Percentiles rank a stretch among this genome's conserved stretches.
phyloP scores from a whole-genome alignment of 2,888 invertebrate species.

The Calameuta filiformis region DNA sequence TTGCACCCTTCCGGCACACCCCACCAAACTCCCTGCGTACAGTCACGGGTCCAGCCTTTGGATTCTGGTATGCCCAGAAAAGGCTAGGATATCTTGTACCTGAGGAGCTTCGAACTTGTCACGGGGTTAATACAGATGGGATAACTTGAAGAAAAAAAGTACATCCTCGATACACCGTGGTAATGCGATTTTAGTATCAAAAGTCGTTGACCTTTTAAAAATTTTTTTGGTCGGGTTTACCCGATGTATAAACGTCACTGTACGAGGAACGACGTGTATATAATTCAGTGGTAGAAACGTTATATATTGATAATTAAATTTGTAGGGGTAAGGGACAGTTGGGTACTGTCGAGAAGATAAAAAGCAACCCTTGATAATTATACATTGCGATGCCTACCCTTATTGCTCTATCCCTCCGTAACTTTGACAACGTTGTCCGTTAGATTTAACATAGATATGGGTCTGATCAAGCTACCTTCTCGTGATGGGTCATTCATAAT shows the following conservation, averaged over 20 bases:
- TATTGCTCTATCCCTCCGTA: neutral
- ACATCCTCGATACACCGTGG: neutral
- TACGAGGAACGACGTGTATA: too few species aligned
- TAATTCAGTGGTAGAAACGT: neutral
- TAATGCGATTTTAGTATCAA: neutral
- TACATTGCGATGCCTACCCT: neutral
- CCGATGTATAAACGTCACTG: too few species aligned
- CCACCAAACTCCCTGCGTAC: neutral
- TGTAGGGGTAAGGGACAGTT: neutral
- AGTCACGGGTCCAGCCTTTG: neutral
- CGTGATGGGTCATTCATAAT: constrained; percentile 28
- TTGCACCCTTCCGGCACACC: neutral
- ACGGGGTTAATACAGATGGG: neutral
- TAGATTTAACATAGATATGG: constrained; percentile 10
- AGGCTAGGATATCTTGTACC: neutral
- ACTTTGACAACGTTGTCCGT: neutral
- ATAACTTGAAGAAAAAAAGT: neutral
- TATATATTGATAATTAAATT: neutral
- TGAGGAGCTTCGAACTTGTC: neutral
- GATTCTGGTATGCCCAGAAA: neutral
- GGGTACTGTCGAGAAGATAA: neutral
- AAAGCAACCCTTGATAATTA: neutral
- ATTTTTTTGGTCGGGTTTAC: too few species aligned
- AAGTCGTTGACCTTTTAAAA: too few species aligned
- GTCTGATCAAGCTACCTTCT: constrained; percentile 27